Base-by-base conservation (phyloP, 2,113 vertebrate species). In the Ptychochromis oligacanthus region DNA sequence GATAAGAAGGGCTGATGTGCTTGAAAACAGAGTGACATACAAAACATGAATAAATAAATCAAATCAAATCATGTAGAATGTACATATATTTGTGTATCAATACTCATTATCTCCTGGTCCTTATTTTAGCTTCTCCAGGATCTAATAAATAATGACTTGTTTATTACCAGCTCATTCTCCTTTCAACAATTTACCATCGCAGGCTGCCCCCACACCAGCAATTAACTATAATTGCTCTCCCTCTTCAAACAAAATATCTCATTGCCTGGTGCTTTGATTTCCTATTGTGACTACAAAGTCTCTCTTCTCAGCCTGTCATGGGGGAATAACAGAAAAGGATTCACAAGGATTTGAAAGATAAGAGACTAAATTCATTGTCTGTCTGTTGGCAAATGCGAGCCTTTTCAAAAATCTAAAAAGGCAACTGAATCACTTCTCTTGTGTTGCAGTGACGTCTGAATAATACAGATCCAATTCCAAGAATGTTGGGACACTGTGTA, bases 141-240 rank as follows among this genome's bases (percentile, higher is more conserved):
- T 81, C 31, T 72, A 74, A 81, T 46, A 76, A 12, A 34, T 62
- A 88, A 87, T 88, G 72, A 77, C 67, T 80, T 79, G 72, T 84
- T 87, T 75, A 78, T 89, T 55, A 77, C 80, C 67, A 86, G 65
- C 83, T 64, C 76, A 93, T 84, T 83, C 88, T 87, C 89, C 89
- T 90, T 90, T 93, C 82, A 86, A 83, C 82, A 88, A 86, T 80
- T 84, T 84, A 84, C 88, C 90, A 83, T 87, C 84, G 89, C 75
- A 86, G 78, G 67, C 84, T 85, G 84, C 87, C 80, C 87, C 93
- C 85, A 83, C 75, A 82, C 79, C 54, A 79, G 88, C 88, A 94
- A 94, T 95, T 95, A 94, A 90, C 93, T 92, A 40, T 93, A 94
- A 94, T 95, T 94, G 91, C 91, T 75, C 38, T 82, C 85, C 85